Percentiles rank a stretch among this genome's conserved stretches.
phyloP scores from a whole-genome alignment of 2,797 vertebrate species.

The Enteromius mattozi region DNA sequence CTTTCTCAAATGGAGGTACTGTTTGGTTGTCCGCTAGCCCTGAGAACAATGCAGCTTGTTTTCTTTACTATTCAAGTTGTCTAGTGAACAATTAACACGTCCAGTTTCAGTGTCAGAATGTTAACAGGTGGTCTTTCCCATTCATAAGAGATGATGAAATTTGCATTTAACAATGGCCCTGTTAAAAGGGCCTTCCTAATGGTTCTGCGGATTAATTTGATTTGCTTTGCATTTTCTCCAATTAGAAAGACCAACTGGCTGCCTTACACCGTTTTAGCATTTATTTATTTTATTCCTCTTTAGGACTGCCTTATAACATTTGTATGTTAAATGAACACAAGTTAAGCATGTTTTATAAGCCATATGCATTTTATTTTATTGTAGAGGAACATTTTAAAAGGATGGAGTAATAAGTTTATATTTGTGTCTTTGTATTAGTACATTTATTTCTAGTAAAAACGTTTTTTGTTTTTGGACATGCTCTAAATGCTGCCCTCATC shows the following conservation, averaged over 20 bases:
- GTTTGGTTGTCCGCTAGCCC: constrained; percentile 46
- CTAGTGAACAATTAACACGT: constrained; percentile 86
- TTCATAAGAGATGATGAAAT: constrained; percentile 60
- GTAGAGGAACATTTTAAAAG: neutral
- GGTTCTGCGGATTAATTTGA: constrained; percentile 68
- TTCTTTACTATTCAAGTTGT: constrained; percentile 64
- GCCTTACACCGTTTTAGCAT: neutral
- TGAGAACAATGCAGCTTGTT: constrained; percentile 68
- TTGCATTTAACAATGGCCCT: constrained; percentile 78
- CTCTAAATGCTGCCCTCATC: constrained; percentile 40
- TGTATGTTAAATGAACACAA: neutral
- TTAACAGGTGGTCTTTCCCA: constrained; percentile 73
- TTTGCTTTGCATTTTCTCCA: constrained; percentile 53
- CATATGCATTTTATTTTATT: neutral
- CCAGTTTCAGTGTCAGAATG: constrained; percentile 75
- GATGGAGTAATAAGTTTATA: neutral
- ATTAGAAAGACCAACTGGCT: neutral
- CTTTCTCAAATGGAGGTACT: constrained; percentile 10
- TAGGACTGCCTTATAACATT: neutral
- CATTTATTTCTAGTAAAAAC: neutral
- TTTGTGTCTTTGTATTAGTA: neutral
- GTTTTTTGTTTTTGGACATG: neutral
- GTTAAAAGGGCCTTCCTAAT: constrained; percentile 66
- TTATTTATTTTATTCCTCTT: neutral
- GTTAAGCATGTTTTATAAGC: constrained; percentile 7